phyloP scores from a whole-genome alignment of 2,888 invertebrate species.

The Petrolisthes cinctipes region DNA sequence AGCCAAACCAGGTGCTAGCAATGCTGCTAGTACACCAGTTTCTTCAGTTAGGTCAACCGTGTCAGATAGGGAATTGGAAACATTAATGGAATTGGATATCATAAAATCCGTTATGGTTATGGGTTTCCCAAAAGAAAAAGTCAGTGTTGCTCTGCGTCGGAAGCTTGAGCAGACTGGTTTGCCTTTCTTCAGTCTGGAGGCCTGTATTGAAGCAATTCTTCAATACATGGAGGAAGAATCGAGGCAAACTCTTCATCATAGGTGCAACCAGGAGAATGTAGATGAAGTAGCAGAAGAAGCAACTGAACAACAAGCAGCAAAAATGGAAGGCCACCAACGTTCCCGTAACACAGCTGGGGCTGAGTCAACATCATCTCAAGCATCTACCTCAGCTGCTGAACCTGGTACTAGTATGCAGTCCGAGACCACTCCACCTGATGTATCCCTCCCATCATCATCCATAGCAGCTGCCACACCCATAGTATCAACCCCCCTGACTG shows the following conservation, averaged over 20 bases:
- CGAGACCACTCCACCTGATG: background rate
- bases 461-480: background rate
- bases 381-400: background rate
- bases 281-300: conserved; percentile 25
- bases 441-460: background rate
- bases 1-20: background rate
- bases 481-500: background rate
- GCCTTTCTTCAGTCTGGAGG: conserved; percentile 64
- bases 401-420: background rate
- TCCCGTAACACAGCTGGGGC: background rate
- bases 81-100: conserved; percentile 61
- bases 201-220: conserved; percentile 61
- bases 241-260: conserved; percentile 19
- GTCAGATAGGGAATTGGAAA: conserved; percentile 44
- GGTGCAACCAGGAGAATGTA: conserved; percentile 14
- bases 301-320: conserved; percentile 25
- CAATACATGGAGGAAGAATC: conserved; percentile 57
- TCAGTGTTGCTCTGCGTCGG: conserved; percentile 58
- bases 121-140: conserved; percentile 60
- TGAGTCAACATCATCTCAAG: background rate
- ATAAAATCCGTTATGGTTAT: conserved; percentile 57
- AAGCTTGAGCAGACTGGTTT: conserved; percentile 64
- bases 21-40: background rate
- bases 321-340: conserved; percentile 29
- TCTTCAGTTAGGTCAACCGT: conserved; percentile 11